Evolutionary conservation across 2,113 vertebrate genomes (phyloP), one percentile per base, ranked within the genome.

Genomic region (Elephas maximus): DNA sequence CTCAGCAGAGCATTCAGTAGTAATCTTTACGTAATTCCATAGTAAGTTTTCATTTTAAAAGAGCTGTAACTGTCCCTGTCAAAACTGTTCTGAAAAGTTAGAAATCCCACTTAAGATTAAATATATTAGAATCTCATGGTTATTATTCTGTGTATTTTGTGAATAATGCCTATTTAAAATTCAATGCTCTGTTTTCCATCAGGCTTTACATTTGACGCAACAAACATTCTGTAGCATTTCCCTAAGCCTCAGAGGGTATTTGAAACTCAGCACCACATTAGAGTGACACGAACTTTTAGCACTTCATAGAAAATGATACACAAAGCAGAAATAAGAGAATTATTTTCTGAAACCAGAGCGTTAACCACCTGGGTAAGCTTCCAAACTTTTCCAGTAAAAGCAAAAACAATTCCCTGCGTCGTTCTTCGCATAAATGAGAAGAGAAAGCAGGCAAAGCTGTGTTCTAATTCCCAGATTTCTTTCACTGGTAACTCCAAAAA

Each of bases 391-490:
- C 57, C 20, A 48, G 76, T 21, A 44, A 77, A 95, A 69, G 26
- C 26, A 10, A 17, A 88, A 87, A 51, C 83, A 92, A 88, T 96
- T 69, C 97, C 94, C 92, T 69, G 21, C 33, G 71, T 95, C 69
- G 26, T 92, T 90, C 88, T 82, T 71, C 88, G 89, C 65, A 53
- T 88, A 82, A 84, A 71, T 15, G 24, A 93, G 65, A 85, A 71
- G 62, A 91, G 63, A 83, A 94, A 20, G 7, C 45, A 60, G 51
- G 79, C 57, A 18, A 62, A 77, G 87, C 91, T 96, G 85, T 91
- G 91, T 94, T 96, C 82, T 91, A 91, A 86, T 79, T 93, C 91
- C 96, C 97, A 82, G 33, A 62, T 57, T 83, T 83, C 85, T 62
- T 84, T 88, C n/a, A 2, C 86, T 73, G 45, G 44, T 41, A 77